A percentile compares a stretch with the other conserved stretches of the same genome.
phyloP scores from a whole-genome alignment of 2,888 invertebrate species.

The Tholera decimalis region DNA sequence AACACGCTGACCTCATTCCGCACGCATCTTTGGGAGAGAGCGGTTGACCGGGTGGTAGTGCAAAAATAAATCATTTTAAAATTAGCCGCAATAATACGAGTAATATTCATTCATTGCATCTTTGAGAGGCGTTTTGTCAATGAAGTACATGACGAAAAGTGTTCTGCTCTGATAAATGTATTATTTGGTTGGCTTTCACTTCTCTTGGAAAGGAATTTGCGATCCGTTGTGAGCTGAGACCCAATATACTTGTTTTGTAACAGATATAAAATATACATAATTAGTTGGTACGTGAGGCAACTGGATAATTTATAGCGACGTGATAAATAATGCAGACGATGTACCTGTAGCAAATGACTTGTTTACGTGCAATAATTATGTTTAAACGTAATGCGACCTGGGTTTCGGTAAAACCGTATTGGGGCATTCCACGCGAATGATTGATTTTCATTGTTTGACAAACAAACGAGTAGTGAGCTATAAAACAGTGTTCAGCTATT shows the following conservation, averaged over 20 bases:
- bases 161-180: conserved; percentile 85
- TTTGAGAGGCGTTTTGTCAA: conserved; percentile 69
- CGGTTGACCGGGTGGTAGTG: conserved; percentile 74
- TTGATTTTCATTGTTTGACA: conserved; percentile 60
- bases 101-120: conserved; percentile 68
- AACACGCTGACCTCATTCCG: conserved; percentile 87
- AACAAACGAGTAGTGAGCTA: conserved; percentile 44
- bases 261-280: conserved; percentile 68
- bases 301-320: conserved; percentile 47
- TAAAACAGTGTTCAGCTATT: conserved; percentile 48
- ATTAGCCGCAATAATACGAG: conserved; percentile 65
- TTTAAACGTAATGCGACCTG: conserved; percentile 46
- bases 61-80: conserved; percentile 84
- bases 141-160: conserved; percentile 69
- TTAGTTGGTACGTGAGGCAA: conserved; percentile 51
- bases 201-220: conserved; percentile 80
- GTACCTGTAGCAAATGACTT: conserved; percentile 42
- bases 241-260: conserved; percentile 72
- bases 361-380: conserved; percentile 59
- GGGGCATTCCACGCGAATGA: conserved; percentile 55
- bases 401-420: conserved; percentile 47
- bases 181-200: conserved; percentile 86
- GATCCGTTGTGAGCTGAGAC: conserved; percentile 68
- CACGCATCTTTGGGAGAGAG: conserved; percentile 80
- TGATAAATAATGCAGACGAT: conserved; percentile 43